These are phyloP conservation scores for Diadegma fenestrale DNA, from an alignment of 2,888 invertebrate species.

Conservation along the genomic window DNA sequence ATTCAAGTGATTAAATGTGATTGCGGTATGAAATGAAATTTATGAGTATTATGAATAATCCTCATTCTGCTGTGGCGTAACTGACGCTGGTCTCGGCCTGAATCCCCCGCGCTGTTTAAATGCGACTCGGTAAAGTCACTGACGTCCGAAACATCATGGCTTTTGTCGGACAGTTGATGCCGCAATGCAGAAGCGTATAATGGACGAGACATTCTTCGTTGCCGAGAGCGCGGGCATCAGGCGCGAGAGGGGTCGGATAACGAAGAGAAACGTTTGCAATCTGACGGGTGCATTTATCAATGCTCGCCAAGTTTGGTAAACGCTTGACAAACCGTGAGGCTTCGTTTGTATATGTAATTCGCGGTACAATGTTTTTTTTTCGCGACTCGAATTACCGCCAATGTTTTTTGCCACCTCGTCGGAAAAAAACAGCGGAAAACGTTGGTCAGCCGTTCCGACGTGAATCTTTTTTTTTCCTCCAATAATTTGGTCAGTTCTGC, in stretches of 20 bases:
- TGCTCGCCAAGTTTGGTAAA: conserved; percentile 37
- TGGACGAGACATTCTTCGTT: conserved; percentile 53
- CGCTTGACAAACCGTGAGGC: background rate
- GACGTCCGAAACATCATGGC: conserved; percentile 39
- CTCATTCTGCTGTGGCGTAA: background rate
- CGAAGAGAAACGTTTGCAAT: conserved; percentile 51
- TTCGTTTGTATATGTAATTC: background rate
- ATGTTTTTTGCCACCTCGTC: background rate
- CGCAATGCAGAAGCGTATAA: conserved; percentile 61
- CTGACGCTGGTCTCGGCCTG: conserved; percentile 19
- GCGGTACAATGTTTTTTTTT: conserved; percentile 7
- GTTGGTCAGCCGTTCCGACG: background rate
- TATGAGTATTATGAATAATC: conserved; percentile 38
- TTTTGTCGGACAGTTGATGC: conserved; percentile 45
- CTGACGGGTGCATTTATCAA: conserved; percentile 64
- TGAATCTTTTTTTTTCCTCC: background rate
- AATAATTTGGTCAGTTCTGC: background rate
- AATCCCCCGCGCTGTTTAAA: conserved; percentile 57
- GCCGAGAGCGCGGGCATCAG: background rate
- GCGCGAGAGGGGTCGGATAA: conserved; percentile 3
- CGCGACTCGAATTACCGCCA: background rate
- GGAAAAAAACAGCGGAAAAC: background rate
- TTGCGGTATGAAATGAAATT: background rate
- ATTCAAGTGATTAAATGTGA: background rate
- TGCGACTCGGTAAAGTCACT: conserved; percentile 55